Percentiles rank a stretch among this genome's conserved stretches.
phyloP scores from a whole-genome alignment of 2,797 vertebrate genomes.

The Discoglossus pictus region DNA sequence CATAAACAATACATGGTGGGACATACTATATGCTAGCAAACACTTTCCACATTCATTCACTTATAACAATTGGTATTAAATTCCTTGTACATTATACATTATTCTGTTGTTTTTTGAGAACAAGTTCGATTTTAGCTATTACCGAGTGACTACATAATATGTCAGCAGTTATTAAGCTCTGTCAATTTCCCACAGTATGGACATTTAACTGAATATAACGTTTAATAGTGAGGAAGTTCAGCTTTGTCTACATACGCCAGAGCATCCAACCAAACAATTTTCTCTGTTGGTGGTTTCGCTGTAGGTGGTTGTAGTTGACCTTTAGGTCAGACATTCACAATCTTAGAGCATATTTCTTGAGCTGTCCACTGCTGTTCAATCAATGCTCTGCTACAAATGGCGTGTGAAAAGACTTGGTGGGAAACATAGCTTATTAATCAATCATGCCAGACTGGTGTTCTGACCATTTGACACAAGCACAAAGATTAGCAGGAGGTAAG shows the following conservation, averaged over 20 bases:
- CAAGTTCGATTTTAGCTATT: not conserved
- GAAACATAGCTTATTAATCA: constrained; percentile 21
- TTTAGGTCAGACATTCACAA: constrained; percentile 9
- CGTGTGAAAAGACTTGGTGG: not conserved
- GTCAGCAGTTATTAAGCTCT: not conserved
- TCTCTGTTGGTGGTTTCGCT: not conserved
- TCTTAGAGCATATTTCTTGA: constrained; percentile 7
- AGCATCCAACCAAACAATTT: constrained; percentile 2
- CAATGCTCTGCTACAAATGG: constrained; percentile 8
- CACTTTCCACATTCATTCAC: no score
- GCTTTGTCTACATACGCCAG: constrained; percentile 4
- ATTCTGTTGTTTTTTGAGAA: no score
- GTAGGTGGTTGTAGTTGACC: constrained; percentile 9
- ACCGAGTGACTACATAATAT: not conserved
- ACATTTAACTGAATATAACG: constrained; percentile 1
- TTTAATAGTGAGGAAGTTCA: not conserved
- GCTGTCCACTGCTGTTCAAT: constrained; percentile 17
- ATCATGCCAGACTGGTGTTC: not conserved
- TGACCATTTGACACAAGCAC: constrained; percentile 5
- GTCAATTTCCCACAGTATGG: not conserved
- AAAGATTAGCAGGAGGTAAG: not conserved
- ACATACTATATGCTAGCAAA: no score
- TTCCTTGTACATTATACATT: no score
- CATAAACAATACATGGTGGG: no score
- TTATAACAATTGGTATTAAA: no score